Percentiles rank a stretch among this genome's conserved stretches.
These are phyloP conservation scores for Heliangelus exortis DNA, from an alignment of 2,797 vertebrate species.

Conservation along the genomic window DNA sequence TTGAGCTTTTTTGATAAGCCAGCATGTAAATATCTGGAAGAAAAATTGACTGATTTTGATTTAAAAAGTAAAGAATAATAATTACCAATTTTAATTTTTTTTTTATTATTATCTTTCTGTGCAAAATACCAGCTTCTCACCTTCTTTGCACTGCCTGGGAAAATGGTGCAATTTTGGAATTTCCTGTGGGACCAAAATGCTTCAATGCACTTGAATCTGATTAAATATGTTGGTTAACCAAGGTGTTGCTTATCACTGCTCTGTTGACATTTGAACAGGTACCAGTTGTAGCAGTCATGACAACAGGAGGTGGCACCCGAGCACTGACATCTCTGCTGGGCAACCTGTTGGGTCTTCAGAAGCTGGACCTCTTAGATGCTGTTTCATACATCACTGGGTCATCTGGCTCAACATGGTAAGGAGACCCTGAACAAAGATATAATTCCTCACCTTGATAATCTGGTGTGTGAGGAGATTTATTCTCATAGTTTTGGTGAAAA, in stretches of 20 bases:
- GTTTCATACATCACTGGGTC: constrained; percentile 85
- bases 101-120: not conserved
- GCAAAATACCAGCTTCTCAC: not conserved
- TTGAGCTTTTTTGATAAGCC: not conserved
- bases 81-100: not conserved
- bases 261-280: constrained; percentile 73
- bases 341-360: constrained; percentile 82
- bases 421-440: not conserved
- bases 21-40: not conserved
- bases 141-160: not conserved
- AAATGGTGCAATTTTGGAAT: not conserved
- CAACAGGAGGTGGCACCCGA: constrained; percentile 85
- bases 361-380: constrained; percentile 81
- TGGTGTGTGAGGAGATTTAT: not conserved
- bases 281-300: constrained; percentile 84
- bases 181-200: not conserved
- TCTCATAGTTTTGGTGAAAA: not conserved
- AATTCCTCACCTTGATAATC: not conserved
- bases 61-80: not conserved
- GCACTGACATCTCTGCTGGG: constrained; percentile 85
- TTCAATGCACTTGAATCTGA: not conserved
- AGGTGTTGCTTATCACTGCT: not conserved
- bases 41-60: not conserved
- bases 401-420: constrained; percentile 90
- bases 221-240: not conserved